These are phyloP conservation scores for Samia ricini DNA, from an alignment of 1,140 invertebrate species.

Conservation along the genomic window DNA sequence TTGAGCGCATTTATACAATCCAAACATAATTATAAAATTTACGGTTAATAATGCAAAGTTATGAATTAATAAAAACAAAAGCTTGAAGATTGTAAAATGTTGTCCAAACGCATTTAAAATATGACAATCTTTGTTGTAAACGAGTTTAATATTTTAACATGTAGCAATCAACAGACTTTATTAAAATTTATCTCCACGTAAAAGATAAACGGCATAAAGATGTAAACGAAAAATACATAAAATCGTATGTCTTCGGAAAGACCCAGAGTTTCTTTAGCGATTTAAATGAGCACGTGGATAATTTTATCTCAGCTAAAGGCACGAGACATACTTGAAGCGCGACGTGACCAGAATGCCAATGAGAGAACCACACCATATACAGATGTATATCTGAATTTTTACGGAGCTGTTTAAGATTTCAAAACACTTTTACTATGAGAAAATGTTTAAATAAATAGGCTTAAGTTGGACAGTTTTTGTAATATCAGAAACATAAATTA, in stretches of 20 bases:
- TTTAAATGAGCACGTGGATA: constrained; percentile 32
- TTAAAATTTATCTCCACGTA: no score
- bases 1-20: no score
- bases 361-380: constrained; percentile 32
- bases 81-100: no score
- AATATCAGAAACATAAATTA: no score
- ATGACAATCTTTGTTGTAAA: no score
- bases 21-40: no score
- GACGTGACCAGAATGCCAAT: constrained; percentile 46
- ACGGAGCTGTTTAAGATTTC: neutral
- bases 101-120: no score
- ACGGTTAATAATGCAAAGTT: no score
- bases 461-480: no score
- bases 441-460: neutral
- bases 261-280: neutral
- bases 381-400: constrained; percentile 31
- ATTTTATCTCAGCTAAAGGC: constrained; percentile 39
- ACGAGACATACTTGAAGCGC: constrained; percentile 33
- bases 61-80: no score
- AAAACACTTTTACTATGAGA: neutral
- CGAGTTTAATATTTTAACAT: no score
- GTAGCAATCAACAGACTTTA: no score
- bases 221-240: neutral
- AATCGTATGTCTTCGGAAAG: neutral
- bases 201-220: neutral